Evolutionary conservation across 2,888 invertebrate species (phyloP), one percentile per base, ranked within the genome.

Genomic region (Xiphydria camelus): DNA sequence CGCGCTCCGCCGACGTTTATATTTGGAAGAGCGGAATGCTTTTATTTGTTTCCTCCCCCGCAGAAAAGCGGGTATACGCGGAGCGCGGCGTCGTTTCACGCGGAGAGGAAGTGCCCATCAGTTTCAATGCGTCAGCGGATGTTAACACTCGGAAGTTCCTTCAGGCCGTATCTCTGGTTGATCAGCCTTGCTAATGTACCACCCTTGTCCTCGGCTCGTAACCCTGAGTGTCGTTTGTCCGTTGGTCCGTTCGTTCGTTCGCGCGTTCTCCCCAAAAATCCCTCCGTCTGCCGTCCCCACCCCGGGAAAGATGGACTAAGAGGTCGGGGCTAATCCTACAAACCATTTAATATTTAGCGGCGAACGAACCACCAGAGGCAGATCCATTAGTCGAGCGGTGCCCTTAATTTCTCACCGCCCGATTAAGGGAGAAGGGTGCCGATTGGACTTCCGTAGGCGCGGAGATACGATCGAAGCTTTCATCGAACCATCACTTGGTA

Each of bases 61-160:
- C n/a, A n/a, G n/a, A n/a, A n/a, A n/a, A n/a, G n/a, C n/a, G n/a
- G n/a, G n/a, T n/a, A n/a, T n/a, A n/a, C n/a, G n/a, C n/a, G n/a
- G n/a, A 10, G 31, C 29, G 31, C 12, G 14, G 40, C 19, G 15
- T 21, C 32, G 32, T 31, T 31, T 40, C 31, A 42, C 14, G 19
- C 4, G 14, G 26, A 20, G 35, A 42, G 42, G 42, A 42, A 42
- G 42, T 34, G 25, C 34, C 35, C 42, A 15, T 42, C 42, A 19
- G 42, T 36, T 42, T 25, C 20, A 26, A 35, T 36, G 42, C 42
- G 26, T 36, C 42, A 25, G 34, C 41, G 45, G 48, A 48, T 45
- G 51, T 43, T 49, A 40, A 45, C 42, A 46, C 51, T 49, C 41
- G 22, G 34, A 46, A 44, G 45, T 35, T 48, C 43, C 43, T 36